Evolutionary conservation across 2,888 invertebrate species (phyloP).

Genomic region (Blastobasis lacticolella): DNA sequence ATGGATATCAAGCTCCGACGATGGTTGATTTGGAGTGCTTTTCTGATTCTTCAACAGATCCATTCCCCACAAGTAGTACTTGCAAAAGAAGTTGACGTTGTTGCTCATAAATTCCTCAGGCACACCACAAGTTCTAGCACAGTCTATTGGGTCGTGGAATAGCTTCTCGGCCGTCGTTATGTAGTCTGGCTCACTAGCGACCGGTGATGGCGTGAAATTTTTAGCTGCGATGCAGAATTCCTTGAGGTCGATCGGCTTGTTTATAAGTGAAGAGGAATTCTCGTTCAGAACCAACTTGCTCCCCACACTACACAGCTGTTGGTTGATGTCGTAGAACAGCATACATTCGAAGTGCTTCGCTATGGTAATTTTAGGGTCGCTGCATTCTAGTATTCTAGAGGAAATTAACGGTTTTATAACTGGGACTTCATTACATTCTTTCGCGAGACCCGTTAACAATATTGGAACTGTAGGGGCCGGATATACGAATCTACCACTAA

Average conservation of each 20-base stretch:
- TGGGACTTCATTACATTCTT: constrained; percentile 32
- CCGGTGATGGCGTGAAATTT: constrained; percentile 37
- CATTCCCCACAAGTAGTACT: constrained; percentile 54
- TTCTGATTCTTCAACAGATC: constrained; percentile 25
- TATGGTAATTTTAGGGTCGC: constrained; percentile 1
- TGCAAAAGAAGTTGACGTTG: constrained; percentile 50
- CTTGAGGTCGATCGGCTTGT: constrained; percentile 30
- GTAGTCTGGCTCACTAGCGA: constrained; percentile 26
- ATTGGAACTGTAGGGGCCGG: background rate
- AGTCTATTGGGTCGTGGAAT: constrained; percentile 29
- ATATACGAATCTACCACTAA: constrained; percentile 39
- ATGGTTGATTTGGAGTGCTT: constrained; percentile 8
- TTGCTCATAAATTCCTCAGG: constrained; percentile 28
- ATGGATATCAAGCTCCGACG: background rate
- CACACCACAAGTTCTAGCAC: constrained; percentile 43
- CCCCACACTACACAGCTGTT: constrained; percentile 35
- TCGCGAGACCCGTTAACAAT: constrained; percentile 25
- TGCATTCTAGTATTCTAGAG: constrained; percentile 33
- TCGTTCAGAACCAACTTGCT: constrained; percentile 28
- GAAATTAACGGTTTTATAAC: constrained; percentile 37
- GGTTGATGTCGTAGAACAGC: constrained; percentile 57
- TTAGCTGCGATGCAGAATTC: constrained; percentile 36
- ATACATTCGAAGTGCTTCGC: constrained; percentile 40
- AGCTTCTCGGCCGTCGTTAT: constrained; percentile 26
- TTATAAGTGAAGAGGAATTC: constrained; percentile 29